Evolutionary conservation across 1,140 invertebrate genomes (phyloP), one percentile per base, ranked within the genome.

Genomic region (Agraylea sexmaculata): DNA sequence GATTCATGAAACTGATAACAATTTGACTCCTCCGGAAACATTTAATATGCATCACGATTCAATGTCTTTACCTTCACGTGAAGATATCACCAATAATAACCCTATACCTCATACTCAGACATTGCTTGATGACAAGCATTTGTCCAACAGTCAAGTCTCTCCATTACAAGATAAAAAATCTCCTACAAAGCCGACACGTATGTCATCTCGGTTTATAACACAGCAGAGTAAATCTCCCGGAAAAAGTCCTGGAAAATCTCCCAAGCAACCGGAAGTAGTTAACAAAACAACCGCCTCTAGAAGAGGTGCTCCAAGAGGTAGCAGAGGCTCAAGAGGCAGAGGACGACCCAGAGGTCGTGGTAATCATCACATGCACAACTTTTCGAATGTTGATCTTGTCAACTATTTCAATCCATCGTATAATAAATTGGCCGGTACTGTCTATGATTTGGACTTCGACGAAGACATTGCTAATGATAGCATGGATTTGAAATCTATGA

Each of bases 401-500:
- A 69, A 55, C 30, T 55, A 52, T 36, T 60, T 48, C 13, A 66
- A 52, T 39, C 69, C 49, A 65, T 80, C 80, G 28, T 75, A 78
- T 37, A 83, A 77, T 52, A 85, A 85, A 58, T 65, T 90, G 17
- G 77, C 79, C 3, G 86, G 87, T 2, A 89, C 86, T 1, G 86
- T 89, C 1, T 91, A 88, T 47, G 83, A 87, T 53, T 76, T 87
- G 49, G 82, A 88, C 55, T 85, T 83, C 41, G 81, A 88, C 45
- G 86, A 89, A 48, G 86, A 89, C 48, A 75, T 80, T 6, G 75
- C 75, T 6, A 81, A 78, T 41, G 75, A 80, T 19, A 77, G 71
- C 48, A 77, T 87, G 38, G 83, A 88, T 62, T 55, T 89, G 2
- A 73, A 83, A 51, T 78, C 82, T 8, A 74, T 89, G 68, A 63